A percentile compares a stretch with the other conserved stretches of the same genome.
Conservation (phyloP, 1,140 invertebrate species). For the Leptinotarsa defecta region DNA sequence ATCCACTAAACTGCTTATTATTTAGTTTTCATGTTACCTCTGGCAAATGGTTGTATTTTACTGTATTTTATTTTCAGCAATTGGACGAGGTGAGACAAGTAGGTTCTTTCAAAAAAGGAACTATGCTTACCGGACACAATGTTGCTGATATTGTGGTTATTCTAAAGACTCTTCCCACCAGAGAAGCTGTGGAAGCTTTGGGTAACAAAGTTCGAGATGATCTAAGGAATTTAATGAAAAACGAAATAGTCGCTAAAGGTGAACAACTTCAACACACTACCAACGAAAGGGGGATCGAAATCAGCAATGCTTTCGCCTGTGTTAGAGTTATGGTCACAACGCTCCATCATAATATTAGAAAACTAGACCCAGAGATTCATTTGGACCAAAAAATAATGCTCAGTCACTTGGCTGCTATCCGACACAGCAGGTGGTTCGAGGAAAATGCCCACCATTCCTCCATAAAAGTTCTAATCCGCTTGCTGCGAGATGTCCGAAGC, state of each 20-base stretch:
- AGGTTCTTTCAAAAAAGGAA: conserved; percentile 97
- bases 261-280: conserved; percentile 67
- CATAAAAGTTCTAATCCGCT: conserved; percentile 92
- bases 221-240: conserved; percentile 70
- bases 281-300: conserved; percentile 83
- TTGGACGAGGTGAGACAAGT: conserved; percentile 94
- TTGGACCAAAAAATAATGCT: conserved; percentile 84
- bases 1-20: too few relatives aligned
- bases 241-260: conserved; percentile 63
- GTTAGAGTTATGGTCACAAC: conserved; percentile 91
- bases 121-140: conserved; percentile 94
- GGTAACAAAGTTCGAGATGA: conserved; percentile 88
- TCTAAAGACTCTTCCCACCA: conserved; percentile 95
- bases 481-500: conserved; percentile 86
- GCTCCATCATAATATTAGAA: conserved; percentile 88
- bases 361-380: conserved; percentile 90
- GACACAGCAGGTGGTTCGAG: conserved; percentile 97
- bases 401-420: conserved; percentile 88
- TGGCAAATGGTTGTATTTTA: too few relatives aligned
- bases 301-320: conserved; percentile 78
- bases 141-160: conserved; percentile 97
- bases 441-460: conserved; percentile 97
- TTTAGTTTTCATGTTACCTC: too few relatives aligned
- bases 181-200: conserved; percentile 90
- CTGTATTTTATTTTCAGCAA: conserved; percentile 69